Base-by-base conservation (phyloP, 1,140 invertebrate species). In the Sipha flava region DNA sequence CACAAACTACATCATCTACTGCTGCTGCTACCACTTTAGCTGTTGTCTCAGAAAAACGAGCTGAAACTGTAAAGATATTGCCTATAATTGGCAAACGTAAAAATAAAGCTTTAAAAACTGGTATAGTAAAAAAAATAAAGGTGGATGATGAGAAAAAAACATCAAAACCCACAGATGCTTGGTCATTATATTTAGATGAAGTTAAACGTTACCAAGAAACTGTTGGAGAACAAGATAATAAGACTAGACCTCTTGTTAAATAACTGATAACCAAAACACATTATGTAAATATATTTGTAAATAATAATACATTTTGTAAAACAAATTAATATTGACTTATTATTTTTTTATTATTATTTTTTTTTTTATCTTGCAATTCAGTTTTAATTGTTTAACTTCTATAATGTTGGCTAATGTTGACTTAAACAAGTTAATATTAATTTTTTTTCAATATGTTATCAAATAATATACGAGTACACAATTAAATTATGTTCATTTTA, bases 181-280 rank as follows among this genome's bases (percentile, higher is more conserved):
- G 95, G 95, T 93, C 94, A 0, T 86, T 94, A 3, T 97, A 97
- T 83, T 92, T 97, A 90, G 92, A 92, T 34, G 95, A 97, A 89
- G 95, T 97, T 9, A 93, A 94, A 84, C 93, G 93, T 83, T 97
- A 97, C 83, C 91, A 94, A 84, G 93, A 95, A 85, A 92, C 93
- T 62, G 94, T 93, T 77, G 93, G 96, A 85, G 94, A 95, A 84
- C 94, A 96, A 84, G 73, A 77, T 43, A 86, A 86, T 10, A 95
- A 95, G 86, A 96, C 93, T 64, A 88, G 95, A 82, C 94, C 94
- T 16, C 87, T 97, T 68, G 94, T 97, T 54, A 96, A 97, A 75
- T 81, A 77, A 75, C 1, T 23, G 0, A 37, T 52, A 4, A 34
- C 12, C 18, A 18, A 47, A 26, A 21, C n/a, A 31, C 5, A 64